Evolutionary conservation across 92 coral and sea anemone genomes (phyloP).

Genomic region (Plumapathes pennacea): DNA sequence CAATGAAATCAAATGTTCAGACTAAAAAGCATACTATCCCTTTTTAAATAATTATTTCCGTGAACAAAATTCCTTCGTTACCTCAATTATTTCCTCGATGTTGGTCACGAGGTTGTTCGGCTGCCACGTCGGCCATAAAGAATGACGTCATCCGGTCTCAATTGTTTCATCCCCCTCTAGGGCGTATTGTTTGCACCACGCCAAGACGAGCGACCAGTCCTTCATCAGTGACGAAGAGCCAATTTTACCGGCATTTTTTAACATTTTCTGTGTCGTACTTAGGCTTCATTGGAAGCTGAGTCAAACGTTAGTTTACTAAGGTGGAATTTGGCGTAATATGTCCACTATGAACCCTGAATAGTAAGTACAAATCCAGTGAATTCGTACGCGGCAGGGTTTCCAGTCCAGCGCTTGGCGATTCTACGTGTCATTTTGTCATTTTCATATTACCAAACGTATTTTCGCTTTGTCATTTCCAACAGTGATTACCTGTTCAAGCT

Average conservation of each 20-base stretch:
- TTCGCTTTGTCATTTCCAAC: conserved; percentile 51
- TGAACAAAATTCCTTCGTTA: neutral
- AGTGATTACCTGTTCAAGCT: conserved; percentile 99
- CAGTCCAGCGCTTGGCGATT: conserved; percentile 62
- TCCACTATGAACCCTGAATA: conserved; percentile 99
- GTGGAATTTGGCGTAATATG: conserved; percentile 89
- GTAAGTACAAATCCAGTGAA: conserved; percentile 77
- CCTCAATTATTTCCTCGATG: neutral
- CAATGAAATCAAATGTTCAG: too few relatives aligned
- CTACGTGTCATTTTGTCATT: conserved; percentile 67
- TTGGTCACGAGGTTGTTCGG: conserved; percentile 15
- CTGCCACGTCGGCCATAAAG: conserved; percentile 86
- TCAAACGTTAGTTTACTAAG: conserved; percentile 61
- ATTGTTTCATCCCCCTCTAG: conserved; percentile 91
- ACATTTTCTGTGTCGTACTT: conserved; percentile 70
- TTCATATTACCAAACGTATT: conserved; percentile 44
- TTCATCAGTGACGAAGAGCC: conserved; percentile 64
- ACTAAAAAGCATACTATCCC: too few relatives aligned
- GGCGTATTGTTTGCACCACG: conserved; percentile 96
- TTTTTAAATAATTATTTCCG: too few relatives aligned
- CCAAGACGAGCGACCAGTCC: conserved; percentile 97
- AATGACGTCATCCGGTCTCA: conserved; percentile 85
- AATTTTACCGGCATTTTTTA: conserved; percentile 78
- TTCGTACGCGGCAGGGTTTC: conserved; percentile 68
- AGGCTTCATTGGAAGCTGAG: conserved; percentile 61